Base-by-base conservation (phyloP, 2,113 vertebrate genomes). In the Brachyhypopomus occidentalis region DNA sequence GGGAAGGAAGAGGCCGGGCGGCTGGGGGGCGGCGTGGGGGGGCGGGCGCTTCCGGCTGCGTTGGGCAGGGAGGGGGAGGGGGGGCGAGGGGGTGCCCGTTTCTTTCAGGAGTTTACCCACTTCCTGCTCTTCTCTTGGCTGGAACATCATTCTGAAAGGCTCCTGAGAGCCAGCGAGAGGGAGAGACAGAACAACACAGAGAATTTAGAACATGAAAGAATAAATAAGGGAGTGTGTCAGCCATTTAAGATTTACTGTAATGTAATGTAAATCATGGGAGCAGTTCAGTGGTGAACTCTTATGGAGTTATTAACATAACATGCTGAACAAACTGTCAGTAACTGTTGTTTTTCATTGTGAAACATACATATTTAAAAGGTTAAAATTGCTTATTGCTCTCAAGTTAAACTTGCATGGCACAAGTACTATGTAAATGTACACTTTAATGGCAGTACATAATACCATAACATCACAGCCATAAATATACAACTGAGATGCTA, bases 1-100 rank as follows among this genome's bases (percentile, higher is more conserved):
- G 88, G 94, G 91, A 84, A 96, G 91, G 89, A 98, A 96, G 84
- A 95, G 92, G 84, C 95, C 95, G 88, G 94, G 93, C 89, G 96
- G 94, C 89, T 89, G 95, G 89, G 90, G 94, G 89, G 89, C 95
- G 90, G 90, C 93, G 90, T 93, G 92, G 88, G 91, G 76, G 76
- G 93, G 85, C 58, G 91, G 81, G 76, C 91, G 92, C 87, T 94
- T 94, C 84, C 82, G 87, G 93, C 81, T 92, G 93, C 88, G 93
- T 58, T 48, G 72, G 72, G 2, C 79, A 72, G 27, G 75, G 75
- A 12, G 14, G 2, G 27, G 75, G 75, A 12, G 14, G 2, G 87
- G 93, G 80, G 92, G 93, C 20, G 45, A 86, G 27, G 82, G 86
- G 85, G 92, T 89, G 84, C 92, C 87, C 91, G 91, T 87, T 94